These are phyloP conservation scores for Spatula clypeata DNA, from an alignment of 2,797 vertebrate species.

Conservation along the genomic window DNA sequence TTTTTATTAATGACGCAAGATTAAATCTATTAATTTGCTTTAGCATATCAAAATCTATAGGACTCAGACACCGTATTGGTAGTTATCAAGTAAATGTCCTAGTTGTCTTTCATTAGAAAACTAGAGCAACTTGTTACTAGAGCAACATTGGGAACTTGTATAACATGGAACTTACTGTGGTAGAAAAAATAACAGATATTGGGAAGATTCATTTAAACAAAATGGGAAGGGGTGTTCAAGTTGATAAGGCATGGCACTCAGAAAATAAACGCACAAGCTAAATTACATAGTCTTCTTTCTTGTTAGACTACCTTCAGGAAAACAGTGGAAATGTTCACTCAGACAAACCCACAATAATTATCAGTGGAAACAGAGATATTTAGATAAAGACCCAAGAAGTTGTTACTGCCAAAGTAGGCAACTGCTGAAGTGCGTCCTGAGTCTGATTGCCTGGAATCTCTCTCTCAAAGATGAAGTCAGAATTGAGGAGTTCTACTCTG, in stretches of 20 bases:
- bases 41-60: neutral
- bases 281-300: neutral
- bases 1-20: neutral
- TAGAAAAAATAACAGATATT: neutral
- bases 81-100: neutral
- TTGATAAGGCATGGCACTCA: neutral
- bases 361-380: neutral
- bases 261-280: neutral
- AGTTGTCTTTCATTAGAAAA: neutral
- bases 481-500: neutral
- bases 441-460: neutral
- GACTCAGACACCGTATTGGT: neutral
- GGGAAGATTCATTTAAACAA: neutral
- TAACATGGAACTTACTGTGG: neutral
- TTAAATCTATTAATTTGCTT: neutral
- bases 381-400: neutral
- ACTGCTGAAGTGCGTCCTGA: neutral
- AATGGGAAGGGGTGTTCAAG: neutral
- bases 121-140: no score
- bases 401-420: neutral
- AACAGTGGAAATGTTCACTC: neutral
- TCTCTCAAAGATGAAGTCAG: neutral
- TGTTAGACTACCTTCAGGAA: neutral
- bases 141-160: neutral
- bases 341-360: neutral